Evolutionary conservation across 1,140 invertebrate genomes (phyloP), one percentile per base, ranked within the genome.

Genomic region (Microplitis mediator): DNA sequence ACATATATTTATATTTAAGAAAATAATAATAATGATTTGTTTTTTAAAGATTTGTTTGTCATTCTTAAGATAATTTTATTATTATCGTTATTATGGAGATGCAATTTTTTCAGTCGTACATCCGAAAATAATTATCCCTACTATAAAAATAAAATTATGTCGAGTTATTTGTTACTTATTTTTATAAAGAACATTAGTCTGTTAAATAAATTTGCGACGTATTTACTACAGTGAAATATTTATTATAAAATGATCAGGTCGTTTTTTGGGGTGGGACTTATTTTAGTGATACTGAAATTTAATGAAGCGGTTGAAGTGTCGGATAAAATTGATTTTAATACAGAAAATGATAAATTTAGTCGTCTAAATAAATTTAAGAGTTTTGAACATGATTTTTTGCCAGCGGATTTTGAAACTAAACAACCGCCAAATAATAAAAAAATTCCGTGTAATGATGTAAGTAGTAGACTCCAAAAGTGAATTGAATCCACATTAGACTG

Each of bases 71-170:
- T 34, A 39, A 11, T 64, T 68, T 23, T 50, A 58, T 72, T 11
- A 8, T 50, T 31, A 62, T 61, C 67, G 58, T 54, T 76, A 67
- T 58, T 45, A 45, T 45, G 39, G 8, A 45, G 5, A 45, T 60
- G 67, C 39, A 80, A 81, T 81, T 77, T 75, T 75, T 76, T 72
- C 66, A 51, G 52, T 73, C 70, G 54, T 64, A 73, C 74, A 72
- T 75, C 74, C 73, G 60, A 74, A 66, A 68, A 76, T 74, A 65
- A 79, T 79, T 77, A 75, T 76, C 73, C 78, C 80, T 73, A 71
- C 72, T 69, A 36, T 52, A 64, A 16, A 50, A 52, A 4, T 34
- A 14, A 13, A n/a, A 65, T 54, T 50, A 54, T 36, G n/a, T 23
- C 2, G 9, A 65, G n/a, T 14, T 64, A 50, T 50, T 5, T 62